Base-by-base conservation (phyloP, 2,888 invertebrate species). In the Alloscopus bannaensis region DNA sequence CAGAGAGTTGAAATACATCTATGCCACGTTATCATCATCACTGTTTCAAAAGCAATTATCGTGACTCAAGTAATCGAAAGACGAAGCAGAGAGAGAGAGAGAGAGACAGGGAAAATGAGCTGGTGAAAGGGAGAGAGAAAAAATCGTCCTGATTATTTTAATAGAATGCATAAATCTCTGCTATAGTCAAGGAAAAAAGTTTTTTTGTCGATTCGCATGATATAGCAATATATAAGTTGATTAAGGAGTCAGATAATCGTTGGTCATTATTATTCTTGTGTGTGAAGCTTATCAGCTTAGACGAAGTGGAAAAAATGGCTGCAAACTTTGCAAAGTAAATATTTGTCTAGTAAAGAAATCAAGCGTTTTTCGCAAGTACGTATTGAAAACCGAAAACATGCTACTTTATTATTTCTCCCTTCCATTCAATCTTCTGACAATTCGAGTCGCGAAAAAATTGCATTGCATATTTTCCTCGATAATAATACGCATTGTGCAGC, bases 91-190 rank as follows among this genome's bases (percentile, higher is more conserved):
- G 31, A 18, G 24, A 62, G 20, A 6, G 40, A 66, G 11, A 31
- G 20, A 24, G 16, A 57, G 70, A 65, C n/a, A n/a, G n/a, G 24
- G n/a, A 36, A 68, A 60, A 60, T 29, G 57, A 50, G 18, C 4
- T 42, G 28, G 13, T 65, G 31, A 18, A 26, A 62, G 20, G 16
- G 40, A 66, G 11, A 31, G 20, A 24, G 16, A 57, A 78, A 65
- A 70, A 70, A 31, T 36, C 59, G 66, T 71, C 62, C 79, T 79
- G 79, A 79, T 79, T 79, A 79, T 68, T 79, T 79, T 79, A 79
- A 79, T 79, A 68, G 72, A 79, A 72, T 66, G 45, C 59, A 79
- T 68, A 79, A 79, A 79, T 78, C 78, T 60, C 72, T 18, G n/a
- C 3, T 52, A 22, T 13, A 36, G 68, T 68, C 24, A 47, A 52